Conservation (phyloP, 2,888 invertebrate species). For the Drosophila quinaria region DNA sequence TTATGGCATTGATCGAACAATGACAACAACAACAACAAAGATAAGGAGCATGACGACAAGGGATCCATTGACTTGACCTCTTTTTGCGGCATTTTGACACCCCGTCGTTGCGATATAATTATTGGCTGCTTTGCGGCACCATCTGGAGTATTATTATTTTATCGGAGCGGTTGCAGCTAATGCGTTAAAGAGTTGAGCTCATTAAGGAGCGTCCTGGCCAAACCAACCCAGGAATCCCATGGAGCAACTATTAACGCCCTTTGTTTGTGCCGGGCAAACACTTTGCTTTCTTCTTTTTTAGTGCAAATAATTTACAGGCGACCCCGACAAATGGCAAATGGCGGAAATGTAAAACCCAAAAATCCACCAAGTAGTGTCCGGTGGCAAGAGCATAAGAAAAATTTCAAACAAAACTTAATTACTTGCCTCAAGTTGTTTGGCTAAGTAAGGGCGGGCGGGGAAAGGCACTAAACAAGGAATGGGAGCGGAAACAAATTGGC, state of each 20-base stretch:
- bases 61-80: slow-evolving; percentile 34
- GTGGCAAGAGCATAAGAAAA: slow-evolving; percentile 70
- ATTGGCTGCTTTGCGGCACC: slow-evolving; percentile 61
- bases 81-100: slow-evolving; percentile 45
- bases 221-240: slow-evolving; percentile 9
- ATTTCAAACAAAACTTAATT: slow-evolving; percentile 78
- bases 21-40: slow-evolving; percentile 16
- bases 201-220: slow-evolving; percentile 55
- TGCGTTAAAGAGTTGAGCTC: slow-evolving; percentile 77
- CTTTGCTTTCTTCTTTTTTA: slow-evolving; percentile 11
- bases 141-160: slow-evolving; percentile 9
- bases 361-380: slow-evolving; percentile 64
- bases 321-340: slow-evolving; percentile 39
- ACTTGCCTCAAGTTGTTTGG: slow-evolving; percentile 51
- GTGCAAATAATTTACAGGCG: slow-evolving; percentile 70
- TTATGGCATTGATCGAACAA: slow-evolving; percentile 51
- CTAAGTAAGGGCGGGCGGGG: neutral
- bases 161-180: slow-evolving; percentile 57
- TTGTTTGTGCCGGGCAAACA: slow-evolving; percentile 60
- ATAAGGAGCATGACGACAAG: slow-evolving; percentile 1
- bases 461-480: slow-evolving; percentile 19
- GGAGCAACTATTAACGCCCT: slow-evolving; percentile 62
- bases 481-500: slow-evolving; percentile 71
- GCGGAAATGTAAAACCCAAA: slow-evolving; percentile 59
- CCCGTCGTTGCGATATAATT: slow-evolving; percentile 40